Conservation (phyloP, 2,797 vertebrate genomes). For the Trachurus trachurus region DNA sequence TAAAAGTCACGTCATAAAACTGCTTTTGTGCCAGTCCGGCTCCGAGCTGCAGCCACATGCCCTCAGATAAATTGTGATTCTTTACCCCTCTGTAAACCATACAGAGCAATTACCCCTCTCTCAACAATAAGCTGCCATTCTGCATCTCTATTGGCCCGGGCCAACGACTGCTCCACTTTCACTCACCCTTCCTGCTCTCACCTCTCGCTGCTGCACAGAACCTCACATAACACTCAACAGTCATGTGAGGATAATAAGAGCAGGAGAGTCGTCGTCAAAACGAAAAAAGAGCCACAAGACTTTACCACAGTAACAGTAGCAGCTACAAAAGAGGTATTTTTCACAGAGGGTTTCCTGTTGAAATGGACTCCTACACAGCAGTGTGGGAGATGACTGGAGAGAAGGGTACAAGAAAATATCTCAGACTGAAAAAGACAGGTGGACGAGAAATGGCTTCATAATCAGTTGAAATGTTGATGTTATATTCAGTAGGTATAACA, state of each 20-base stretch:
- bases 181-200: constrained; percentile 48
- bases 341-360: constrained; percentile 19
- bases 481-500: not conserved
- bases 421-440: not conserved
- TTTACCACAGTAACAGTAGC: not conserved
- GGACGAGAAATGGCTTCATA: not conserved
- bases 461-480: not conserved
- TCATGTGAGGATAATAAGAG: not conserved
- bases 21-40: constrained; percentile 31
- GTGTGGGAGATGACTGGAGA: constrained; percentile 4
- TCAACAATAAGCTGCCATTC: constrained; percentile 55
- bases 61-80: constrained; percentile 46
- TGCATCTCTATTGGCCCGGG: constrained; percentile 41
- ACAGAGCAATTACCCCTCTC: constrained; percentile 58
- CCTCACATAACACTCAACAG: not conserved
- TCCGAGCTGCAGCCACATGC: constrained; percentile 33
- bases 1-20: constrained; percentile 12
- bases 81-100: constrained; percentile 27
- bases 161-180: constrained; percentile 58
- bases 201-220: constrained; percentile 27
- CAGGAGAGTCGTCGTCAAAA: not conserved
- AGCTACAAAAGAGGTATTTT: constrained; percentile 3
- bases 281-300: not conserved
- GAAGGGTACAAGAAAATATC: not conserved
- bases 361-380: not conserved